Base-by-base conservation (phyloP, 2,888 invertebrate genomes). In the Prosapia bicincta region DNA sequence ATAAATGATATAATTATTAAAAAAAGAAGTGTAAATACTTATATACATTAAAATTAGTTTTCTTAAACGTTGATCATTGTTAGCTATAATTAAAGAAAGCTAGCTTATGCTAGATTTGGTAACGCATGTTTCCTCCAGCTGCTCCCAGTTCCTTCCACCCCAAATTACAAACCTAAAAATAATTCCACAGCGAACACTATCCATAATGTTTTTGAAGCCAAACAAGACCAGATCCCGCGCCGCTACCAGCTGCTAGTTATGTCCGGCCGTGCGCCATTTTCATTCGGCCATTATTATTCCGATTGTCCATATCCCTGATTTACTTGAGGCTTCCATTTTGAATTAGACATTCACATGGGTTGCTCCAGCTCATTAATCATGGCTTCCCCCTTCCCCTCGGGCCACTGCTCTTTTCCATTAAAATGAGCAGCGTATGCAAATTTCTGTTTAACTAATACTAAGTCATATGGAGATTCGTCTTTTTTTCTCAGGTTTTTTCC, bases 231-330 rank as follows among this genome's bases (percentile, higher is more conserved):
- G n/a, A 20, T 54, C 54, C 20, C 54, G 13, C n/a, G 13, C 54
- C 3, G 20, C 13, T 54, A 54, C 54, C 54, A 54, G 54, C 54
- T 54, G 54, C 54, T 54, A 54, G 54, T 54, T 54, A 54, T 32
- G 69, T 69, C 69, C 76, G 66, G 67, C 76, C 69, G 72, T 69
- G 23, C 70, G 65, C 69, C 65, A 72, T 76, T 76, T 72, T 72
- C 43, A 66, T 65, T 54, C 73, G 66, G 73, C 76, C 76, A 76
- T 76, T 73, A 76, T 76, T 76, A 67, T 76, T 26, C 76, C 72
- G 73, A 76, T 76, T 76, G 76, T 76, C 73, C 76, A 76, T 76
- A 76, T 70, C 76, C 76, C 76, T 76, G 76, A 76, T 76, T 76
- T 76, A 76, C 74, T 76, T 74, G 73, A 76, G 71, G 70, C 76